phyloP scores from a whole-genome alignment of 2,797 vertebrate genomes.

The Jordanella pulchra region DNA sequence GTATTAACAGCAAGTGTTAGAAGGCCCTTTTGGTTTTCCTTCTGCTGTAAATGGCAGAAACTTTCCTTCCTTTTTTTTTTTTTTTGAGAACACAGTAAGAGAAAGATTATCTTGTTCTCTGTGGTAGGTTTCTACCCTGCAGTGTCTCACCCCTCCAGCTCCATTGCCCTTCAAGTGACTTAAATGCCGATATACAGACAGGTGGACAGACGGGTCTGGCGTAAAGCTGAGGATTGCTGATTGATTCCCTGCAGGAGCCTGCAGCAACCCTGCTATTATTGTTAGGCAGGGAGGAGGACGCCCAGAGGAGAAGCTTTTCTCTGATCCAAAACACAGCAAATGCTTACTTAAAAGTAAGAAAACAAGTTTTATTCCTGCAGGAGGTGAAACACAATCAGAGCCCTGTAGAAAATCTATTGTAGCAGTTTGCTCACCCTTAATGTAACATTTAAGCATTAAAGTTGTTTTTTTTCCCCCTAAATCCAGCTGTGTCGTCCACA shows the following conservation, averaged over 20 bases:
- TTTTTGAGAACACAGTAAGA: slow-evolving; percentile 15
- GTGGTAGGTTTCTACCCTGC: slow-evolving; percentile 39
- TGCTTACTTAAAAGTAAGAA: slow-evolving; percentile 7
- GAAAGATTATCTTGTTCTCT: neutral
- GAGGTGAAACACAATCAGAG: slow-evolving; percentile 25
- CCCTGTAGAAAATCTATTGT: slow-evolving; percentile 38
- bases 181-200: slow-evolving; percentile 43
- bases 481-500: slow-evolving; percentile 28
- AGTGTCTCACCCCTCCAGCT: slow-evolving; percentile 47
- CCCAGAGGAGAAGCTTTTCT: slow-evolving; percentile 40
- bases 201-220: slow-evolving; percentile 54
- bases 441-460: slow-evolving; percentile 17
- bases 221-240: slow-evolving; percentile 45
- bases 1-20: neutral
- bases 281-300: slow-evolving; percentile 23
- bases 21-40: neutral
- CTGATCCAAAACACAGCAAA: slow-evolving; percentile 11
- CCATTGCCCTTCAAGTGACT: slow-evolving; percentile 56
- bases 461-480: slow-evolving; percentile 41
- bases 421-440: slow-evolving; percentile 28
- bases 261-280: slow-evolving; percentile 37
- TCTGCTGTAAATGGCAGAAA: slow-evolving; percentile 8
- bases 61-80: slow-evolving; percentile 3
- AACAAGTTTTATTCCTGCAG: slow-evolving; percentile 20
- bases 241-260: slow-evolving; percentile 54